Percentiles rank a stretch among this genome's conserved stretches.
Evolutionary conservation across 2,113 vertebrate genomes (phyloP).

Genomic region (Eublepharis macularius): DNA sequence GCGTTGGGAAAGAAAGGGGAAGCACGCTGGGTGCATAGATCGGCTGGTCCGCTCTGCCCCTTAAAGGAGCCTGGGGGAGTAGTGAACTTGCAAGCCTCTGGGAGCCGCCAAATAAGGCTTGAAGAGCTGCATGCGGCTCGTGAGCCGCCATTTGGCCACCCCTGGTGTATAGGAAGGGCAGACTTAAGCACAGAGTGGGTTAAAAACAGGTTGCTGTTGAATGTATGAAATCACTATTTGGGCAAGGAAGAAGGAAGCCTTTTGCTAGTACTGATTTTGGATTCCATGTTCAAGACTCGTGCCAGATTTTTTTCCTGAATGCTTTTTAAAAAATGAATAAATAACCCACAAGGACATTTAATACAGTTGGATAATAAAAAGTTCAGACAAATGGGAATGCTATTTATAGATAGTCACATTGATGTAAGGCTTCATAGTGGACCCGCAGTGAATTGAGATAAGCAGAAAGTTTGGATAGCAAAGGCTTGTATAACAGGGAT

Average conservation of each 20-base stretch:
- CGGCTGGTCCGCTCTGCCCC: too few relatives aligned
- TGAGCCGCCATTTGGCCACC: too few relatives aligned
- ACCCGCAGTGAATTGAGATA: not conserved
- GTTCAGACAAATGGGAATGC: constrained; percentile 5
- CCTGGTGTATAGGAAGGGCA: not conserved
- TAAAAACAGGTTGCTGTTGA: not conserved
- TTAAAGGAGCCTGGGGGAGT: too few relatives aligned
- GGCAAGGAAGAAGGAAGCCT: constrained; percentile 18
- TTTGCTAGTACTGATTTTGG: not conserved
- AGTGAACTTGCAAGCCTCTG: too few relatives aligned
- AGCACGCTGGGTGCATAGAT: too few relatives aligned
- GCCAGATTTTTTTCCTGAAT: constrained; percentile 21
- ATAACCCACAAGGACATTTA: constrained; percentile 31
- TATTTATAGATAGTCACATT: constrained; percentile 18
- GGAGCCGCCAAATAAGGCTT: too few relatives aligned
- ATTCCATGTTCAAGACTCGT: not conserved
- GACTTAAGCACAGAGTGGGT: not conserved
- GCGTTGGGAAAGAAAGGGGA: too few relatives aligned
- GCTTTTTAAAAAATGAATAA: constrained; percentile 31
- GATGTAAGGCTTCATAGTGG: constrained; percentile 13
- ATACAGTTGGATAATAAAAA: constrained; percentile 18
- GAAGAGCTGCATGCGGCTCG: too few relatives aligned
- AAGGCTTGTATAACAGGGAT: not conserved
- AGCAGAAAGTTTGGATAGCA: not conserved
- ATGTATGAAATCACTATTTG: not conserved